Evolutionary conservation across 2,797 vertebrate genomes (phyloP).

Genomic region (Emys orbicularis): DNA sequence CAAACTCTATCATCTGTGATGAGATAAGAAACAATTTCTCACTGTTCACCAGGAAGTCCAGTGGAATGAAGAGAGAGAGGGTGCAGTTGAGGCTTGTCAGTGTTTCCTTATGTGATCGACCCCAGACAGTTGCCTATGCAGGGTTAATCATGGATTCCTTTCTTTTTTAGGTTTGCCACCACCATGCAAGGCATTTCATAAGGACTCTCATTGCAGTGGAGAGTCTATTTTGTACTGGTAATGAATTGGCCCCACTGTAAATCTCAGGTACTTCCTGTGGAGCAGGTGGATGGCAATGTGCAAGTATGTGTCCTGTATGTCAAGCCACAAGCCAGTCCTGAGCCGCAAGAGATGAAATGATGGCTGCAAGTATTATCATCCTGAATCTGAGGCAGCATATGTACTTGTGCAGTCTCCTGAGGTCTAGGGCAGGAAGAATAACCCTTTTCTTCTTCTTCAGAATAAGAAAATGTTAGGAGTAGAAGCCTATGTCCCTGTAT

Average conservation of each 20-base stretch:
- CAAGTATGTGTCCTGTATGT: background rate
- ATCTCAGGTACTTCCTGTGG: background rate
- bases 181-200: background rate
- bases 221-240: background rate
- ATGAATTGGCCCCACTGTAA: background rate
- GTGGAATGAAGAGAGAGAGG: background rate
- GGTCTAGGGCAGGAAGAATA: background rate
- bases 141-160: background rate
- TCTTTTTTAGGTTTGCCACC: background rate
- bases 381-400: background rate
- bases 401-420: background rate
- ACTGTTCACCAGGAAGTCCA: background rate
- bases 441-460: background rate
- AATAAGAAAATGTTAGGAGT: background rate
- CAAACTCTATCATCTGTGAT: background rate
- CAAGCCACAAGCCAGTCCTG: background rate
- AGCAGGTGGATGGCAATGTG: background rate
- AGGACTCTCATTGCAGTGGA: background rate
- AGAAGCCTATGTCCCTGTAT: background rate
- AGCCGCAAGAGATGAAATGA: background rate
- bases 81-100: background rate
- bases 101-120: background rate
- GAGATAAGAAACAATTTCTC: background rate
- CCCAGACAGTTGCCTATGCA: background rate
- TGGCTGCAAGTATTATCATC: background rate